Evolutionary conservation across 2,797 vertebrate species (phyloP), one percentile per base, ranked within the genome.

Genomic region (Pseudochaenichthys georgianus): DNA sequence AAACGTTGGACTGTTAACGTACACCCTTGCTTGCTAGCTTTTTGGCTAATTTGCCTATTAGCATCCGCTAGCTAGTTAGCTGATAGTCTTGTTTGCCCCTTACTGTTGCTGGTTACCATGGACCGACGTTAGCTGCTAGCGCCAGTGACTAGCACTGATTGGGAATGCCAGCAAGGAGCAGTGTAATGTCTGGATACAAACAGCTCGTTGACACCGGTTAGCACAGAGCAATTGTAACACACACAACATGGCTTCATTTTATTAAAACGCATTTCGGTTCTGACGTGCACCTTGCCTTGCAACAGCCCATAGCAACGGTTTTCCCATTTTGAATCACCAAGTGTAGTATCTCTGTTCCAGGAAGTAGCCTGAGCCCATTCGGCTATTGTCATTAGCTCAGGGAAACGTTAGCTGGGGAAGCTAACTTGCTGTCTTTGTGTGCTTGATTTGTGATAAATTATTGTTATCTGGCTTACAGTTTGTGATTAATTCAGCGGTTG

Each of bases 321-420:
- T 79, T 38, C 28, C 10, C 45, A n/a, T 61, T 75, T 69, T 61
- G 58, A 81, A 71, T 58, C 6, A 41, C 10, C 64, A 28, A 46
- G 54, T 84, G 51, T 50, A 50, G 60, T 47, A 3, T 4, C 34
- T 77, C 11, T 63, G 19, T 73, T 80, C 75, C 92, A 81, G 85
- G 73, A 50, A 91, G 16, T 93, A 93, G 90, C 64, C 90, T 5
- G 70, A 86, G 83, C 89, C 90, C 78, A 63, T 65, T 83, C 58
- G 82, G 89, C 91, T 92, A 92, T 93, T 93, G 93, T 94, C 89
- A 93, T 85, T 91, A 93, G 90, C 90, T 85, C 69, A 69, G 72
- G 83, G 81, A 72, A 75, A 82, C 77, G 88, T 87, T 92, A 93
- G 92, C 89, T 52, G 68, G 58, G 21, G 66, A 72, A 69, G 92